Conservation (phyloP, 1,140 invertebrate species). For the Asobara japonica region DNA sequence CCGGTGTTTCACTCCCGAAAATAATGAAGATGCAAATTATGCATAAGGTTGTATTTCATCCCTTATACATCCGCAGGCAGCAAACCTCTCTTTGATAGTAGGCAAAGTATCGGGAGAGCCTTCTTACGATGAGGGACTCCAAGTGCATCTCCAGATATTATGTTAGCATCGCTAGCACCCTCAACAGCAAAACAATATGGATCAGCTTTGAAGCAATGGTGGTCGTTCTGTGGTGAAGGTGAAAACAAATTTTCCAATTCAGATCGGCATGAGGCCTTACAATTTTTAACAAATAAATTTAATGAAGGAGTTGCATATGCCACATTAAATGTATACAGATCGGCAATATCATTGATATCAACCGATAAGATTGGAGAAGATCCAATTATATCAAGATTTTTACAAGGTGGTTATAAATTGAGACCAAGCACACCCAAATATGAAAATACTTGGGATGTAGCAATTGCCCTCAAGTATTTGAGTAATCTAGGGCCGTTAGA, state of each 20-base stretch:
- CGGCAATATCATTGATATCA: not conserved
- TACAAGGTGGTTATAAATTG: constrained; percentile 1
- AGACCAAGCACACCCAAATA: constrained; percentile 1
- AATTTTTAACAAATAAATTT: constrained; percentile 10
- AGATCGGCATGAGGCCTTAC: not conserved
- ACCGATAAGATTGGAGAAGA: not conserved
- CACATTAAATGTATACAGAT: no score
- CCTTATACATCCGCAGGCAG: no score
- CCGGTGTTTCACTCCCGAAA: no score
- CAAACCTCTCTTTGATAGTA: no score
- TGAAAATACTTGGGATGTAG: not conserved
- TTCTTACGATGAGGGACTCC: no score
- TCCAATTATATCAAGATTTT: no score
- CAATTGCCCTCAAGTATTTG: not conserved
- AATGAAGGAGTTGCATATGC: constrained; percentile 7
- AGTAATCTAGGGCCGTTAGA: not conserved
- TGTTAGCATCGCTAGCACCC: constrained; percentile 8
- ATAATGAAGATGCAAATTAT: no score
- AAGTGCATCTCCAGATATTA: no score
- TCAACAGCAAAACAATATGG: constrained; percentile 21
- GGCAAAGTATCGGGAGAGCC: no score
- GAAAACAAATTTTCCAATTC: not conserved
- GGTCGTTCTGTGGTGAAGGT: not conserved
- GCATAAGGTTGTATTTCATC: no score
- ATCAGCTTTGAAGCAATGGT: constrained; percentile 8